Percentiles rank a stretch among this genome's conserved stretches.
phyloP scores from a whole-genome alignment of 2,113 vertebrate genomes.

The Thomomys bottae region DNA sequence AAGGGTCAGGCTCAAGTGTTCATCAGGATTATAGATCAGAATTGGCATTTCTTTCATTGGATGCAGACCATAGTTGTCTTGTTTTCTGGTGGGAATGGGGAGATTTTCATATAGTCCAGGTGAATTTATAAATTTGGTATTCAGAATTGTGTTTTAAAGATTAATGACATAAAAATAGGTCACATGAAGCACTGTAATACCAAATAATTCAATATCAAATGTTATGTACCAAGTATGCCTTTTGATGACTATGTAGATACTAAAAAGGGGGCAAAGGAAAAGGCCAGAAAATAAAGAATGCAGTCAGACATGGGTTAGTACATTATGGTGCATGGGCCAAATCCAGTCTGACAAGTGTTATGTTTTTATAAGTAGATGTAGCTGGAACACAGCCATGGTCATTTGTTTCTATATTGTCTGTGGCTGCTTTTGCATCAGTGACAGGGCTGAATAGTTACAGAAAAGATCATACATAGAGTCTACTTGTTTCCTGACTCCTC shows the following conservation, averaged over 20 bases:
- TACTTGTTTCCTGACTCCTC: background rate
- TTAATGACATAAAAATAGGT: background rate
- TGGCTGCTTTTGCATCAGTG: background rate
- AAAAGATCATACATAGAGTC: background rate
- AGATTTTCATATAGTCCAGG: background rate
- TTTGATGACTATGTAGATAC: background rate
- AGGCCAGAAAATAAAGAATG: slow-evolving; percentile 5
- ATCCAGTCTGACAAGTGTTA: background rate
- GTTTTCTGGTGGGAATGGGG: background rate
- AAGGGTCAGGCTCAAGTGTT: background rate
- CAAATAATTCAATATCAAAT: background rate
- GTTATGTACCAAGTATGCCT: background rate
- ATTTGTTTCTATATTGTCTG: background rate
- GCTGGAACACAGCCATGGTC: background rate
- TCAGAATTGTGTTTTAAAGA: background rate
- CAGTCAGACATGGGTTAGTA: background rate
- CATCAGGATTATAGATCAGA: background rate
- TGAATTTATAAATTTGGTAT: background rate
- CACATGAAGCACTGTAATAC: background rate
- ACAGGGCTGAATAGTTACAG: background rate
- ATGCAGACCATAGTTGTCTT: background rate
- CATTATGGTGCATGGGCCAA: background rate
- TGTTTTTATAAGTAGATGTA: background rate
- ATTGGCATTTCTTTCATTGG: background rate
- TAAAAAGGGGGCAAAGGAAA: background rate